Evolutionary conservation across 2,888 invertebrate genomes (phyloP).

Genomic region (Psylliodes chrysocephalus): DNA sequence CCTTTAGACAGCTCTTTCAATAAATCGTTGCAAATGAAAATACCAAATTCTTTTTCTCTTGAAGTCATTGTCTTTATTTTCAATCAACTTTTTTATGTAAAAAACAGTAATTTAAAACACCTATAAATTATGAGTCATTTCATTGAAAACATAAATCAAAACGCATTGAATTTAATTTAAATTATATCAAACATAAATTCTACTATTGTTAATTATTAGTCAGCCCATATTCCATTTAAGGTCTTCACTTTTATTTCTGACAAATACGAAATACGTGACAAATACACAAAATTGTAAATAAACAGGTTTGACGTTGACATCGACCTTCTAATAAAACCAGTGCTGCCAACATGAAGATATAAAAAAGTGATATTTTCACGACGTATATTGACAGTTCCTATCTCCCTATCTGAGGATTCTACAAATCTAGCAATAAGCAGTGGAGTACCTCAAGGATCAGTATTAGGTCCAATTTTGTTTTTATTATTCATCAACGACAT

Average conservation of each 20-base stretch:
- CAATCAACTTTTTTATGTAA: background rate
- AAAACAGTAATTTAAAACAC: conserved; percentile 10
- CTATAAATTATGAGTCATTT: conserved; percentile 9
- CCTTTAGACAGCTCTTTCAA: conserved; percentile 47
- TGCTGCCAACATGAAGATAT: background rate
- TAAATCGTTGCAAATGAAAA: conserved; percentile 54
- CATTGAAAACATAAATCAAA: background rate
- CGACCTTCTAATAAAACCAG: conserved; percentile 17
- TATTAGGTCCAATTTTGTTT: no score
- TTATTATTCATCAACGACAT: no score
- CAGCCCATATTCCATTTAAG: conserved; percentile 20
- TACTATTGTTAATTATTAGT: conserved; percentile 6
- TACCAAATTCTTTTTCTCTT: conserved; percentile 53
- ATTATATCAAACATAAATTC: conserved; percentile 1
- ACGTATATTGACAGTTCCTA: no score
- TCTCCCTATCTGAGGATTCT: no score
- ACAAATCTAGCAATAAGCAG: no score
- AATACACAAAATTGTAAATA: conserved; percentile 29
- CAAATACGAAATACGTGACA: conserved; percentile 24
- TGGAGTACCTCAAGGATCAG: no score
- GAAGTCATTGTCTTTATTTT: conserved; percentile 43
- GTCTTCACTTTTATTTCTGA: conserved; percentile 16
- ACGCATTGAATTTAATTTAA: conserved; percentile 5
- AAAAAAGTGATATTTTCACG: background rate
- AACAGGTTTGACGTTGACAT: conserved; percentile 31